Evolutionary conservation across 2,113 vertebrate genomes (phyloP), one percentile per base, ranked within the genome.

Genomic region (Hypocryptadius cinnamomeus): DNA sequence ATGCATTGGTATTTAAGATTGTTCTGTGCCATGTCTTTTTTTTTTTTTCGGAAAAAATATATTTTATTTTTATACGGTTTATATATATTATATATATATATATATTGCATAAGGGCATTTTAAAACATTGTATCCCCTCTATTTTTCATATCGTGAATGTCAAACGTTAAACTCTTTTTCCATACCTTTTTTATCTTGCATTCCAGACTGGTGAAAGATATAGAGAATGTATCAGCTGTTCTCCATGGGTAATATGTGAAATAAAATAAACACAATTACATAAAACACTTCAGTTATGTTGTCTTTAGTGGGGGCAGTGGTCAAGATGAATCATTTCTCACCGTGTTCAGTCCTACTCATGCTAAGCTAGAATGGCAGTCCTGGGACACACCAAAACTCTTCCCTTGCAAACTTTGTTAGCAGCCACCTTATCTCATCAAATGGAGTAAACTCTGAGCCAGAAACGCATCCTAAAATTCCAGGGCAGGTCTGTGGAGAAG

Each of bases 61-160:
- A 98, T 97, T 94, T 97, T 99, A 99, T 99, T 99, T 99, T 99
- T 99, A 98, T 99, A 99, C 98, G 96, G 97, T 98, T 79, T 98
- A 98, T 91, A 87, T 95, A 92, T 85, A 76, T 80, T 66, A 66
- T 68, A 68, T 57, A 61, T 64, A 51, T 95, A 91, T 93, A 95
- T 94, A 96, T 96, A 91, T 98, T 98, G 97, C 97, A 98, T 98
- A 98, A 98, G 98, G 98, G 98, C 98, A 99, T 99, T 99, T 97
- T 98, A 96, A 98, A 93, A 97, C 97, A 97, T 97, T 98, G 97
- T 97, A 97, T 97, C 94, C 97, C 98, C 95, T 97, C 65, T 95
- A 90, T 97, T 97, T 98, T 97, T 97, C 98, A 97, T 97, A 97
- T 95, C 16, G 13, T 96, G 96, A 97, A 98, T 97, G 97, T 98